A percentile compares a stretch with the other conserved stretches of the same genome.
phyloP scores from a whole-genome alignment of 2,113 vertebrate species.

The Zootoca vivipara region DNA sequence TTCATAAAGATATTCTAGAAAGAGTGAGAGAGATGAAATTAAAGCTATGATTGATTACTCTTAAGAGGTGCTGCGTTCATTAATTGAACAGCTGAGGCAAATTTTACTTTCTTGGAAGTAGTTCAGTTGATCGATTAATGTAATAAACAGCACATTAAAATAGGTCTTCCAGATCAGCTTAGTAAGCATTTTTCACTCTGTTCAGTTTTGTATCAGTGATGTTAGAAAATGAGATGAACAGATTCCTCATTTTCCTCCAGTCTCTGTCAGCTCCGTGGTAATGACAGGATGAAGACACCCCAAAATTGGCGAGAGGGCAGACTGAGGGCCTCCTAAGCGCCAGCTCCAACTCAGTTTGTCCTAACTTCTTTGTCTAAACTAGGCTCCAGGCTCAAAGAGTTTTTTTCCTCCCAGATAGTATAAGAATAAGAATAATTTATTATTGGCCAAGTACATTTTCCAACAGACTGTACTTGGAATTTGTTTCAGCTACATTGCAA shows the following conservation, averaged over 20 bases:
- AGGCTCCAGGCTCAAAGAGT: too few species aligned
- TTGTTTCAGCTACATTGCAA: too few species aligned
- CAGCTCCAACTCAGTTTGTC: not conserved
- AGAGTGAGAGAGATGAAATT: not conserved
- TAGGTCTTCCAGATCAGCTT: not conserved
- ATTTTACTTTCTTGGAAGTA: not conserved
- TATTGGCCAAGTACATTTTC: too few species aligned
- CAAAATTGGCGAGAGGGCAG: not conserved
- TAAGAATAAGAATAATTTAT: too few species aligned
- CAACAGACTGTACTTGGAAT: too few species aligned
- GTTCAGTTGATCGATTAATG: slow-evolving; percentile 1
- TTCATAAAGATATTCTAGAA: not conserved
- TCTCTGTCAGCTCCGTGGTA: not conserved
- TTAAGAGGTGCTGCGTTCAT: not conserved
- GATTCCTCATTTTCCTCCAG: not conserved
- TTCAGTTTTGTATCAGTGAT: not conserved
- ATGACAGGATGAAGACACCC: not conserved
- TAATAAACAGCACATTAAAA: slow-evolving; percentile 10
- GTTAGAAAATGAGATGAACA: not conserved
- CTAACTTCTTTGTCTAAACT: too few species aligned
- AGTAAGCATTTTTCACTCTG: not conserved
- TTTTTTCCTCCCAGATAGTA: not conserved
- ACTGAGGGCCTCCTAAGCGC: too few species aligned
- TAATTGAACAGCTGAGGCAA: not conserved
- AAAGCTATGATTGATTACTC: not conserved